Percentiles rank a stretch among this genome's conserved stretches.
Conservation (phyloP, 2,888 invertebrate genomes). For the Rugalucina vietnamica region DNA sequence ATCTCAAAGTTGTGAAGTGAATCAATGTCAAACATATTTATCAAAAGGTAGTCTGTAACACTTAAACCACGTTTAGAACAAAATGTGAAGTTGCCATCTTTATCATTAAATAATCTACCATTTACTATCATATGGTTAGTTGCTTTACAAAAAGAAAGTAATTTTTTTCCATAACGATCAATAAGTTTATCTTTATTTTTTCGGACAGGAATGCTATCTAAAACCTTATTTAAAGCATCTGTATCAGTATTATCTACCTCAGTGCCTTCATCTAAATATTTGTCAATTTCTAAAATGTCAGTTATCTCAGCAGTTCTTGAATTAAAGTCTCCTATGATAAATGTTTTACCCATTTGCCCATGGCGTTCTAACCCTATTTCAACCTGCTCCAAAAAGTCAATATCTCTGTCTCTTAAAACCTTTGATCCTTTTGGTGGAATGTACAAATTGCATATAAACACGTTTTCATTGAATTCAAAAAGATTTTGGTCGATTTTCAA, state of each 20-base stretch:
- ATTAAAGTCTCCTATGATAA: not conserved
- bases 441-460: not conserved
- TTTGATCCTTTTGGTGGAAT: not conserved
- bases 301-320: not conserved
- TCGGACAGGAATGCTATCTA: not conserved
- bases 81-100: not conserved
- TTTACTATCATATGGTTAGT: not conserved
- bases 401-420: not conserved
- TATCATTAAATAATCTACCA: not conserved
- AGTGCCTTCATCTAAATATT: not conserved
- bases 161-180: not conserved
- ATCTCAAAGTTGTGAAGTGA: not conserved
- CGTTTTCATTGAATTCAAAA: not conserved
- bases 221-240: not conserved
- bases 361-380: not conserved
- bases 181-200: not conserved
- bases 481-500: not conserved
- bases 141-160: not conserved
- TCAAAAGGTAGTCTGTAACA: not conserved
- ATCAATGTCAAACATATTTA: not conserved
- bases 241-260: not conserved
- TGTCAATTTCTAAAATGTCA: not conserved
- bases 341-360: not conserved
- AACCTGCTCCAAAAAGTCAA: slow-evolving; percentile 11
- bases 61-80: not conserved